phyloP scores from a whole-genome alignment of 2,113 vertebrate species.

The Circaetus cinerascens region DNA sequence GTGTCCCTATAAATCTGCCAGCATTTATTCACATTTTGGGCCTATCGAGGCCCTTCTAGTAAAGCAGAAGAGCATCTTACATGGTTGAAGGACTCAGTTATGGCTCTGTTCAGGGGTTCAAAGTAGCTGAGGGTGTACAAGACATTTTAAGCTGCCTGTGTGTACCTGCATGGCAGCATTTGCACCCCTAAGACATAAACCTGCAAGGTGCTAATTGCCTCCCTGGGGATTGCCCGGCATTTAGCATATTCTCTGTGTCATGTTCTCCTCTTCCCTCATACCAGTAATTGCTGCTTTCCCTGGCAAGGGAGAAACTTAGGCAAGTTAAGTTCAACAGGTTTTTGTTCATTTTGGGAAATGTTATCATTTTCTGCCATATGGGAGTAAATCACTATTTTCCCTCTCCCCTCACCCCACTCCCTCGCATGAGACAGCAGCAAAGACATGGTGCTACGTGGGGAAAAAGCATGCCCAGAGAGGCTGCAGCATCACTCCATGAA shows the following conservation, averaged over 20 bases:
- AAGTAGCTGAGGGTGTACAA: background rate
- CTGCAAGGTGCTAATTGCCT: constrained; percentile 55
- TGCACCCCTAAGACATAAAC: background rate
- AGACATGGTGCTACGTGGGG: background rate
- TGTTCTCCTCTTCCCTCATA: background rate
- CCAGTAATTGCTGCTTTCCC: constrained; percentile 31
- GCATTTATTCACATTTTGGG: constrained; percentile 1
- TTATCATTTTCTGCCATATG: background rate
- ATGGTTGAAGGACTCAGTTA: background rate
- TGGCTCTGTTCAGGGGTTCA: background rate
- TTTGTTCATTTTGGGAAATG: background rate
- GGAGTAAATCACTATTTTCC: background rate
- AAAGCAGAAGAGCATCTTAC: background rate
- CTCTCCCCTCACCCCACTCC: background rate
- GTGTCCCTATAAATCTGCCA: constrained; percentile 10
- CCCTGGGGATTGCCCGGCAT: background rate
- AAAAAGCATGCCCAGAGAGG: background rate
- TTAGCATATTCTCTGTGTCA: background rate
- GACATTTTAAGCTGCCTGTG: background rate
- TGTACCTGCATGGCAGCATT: background rate
- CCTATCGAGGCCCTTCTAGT: background rate
- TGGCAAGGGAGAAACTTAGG: background rate
- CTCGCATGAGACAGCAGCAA: background rate
- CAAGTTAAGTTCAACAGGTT: background rate
- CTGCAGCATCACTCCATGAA: background rate